Conservation (phyloP, 2,888 invertebrate species). For the Metallyticus violacea region DNA sequence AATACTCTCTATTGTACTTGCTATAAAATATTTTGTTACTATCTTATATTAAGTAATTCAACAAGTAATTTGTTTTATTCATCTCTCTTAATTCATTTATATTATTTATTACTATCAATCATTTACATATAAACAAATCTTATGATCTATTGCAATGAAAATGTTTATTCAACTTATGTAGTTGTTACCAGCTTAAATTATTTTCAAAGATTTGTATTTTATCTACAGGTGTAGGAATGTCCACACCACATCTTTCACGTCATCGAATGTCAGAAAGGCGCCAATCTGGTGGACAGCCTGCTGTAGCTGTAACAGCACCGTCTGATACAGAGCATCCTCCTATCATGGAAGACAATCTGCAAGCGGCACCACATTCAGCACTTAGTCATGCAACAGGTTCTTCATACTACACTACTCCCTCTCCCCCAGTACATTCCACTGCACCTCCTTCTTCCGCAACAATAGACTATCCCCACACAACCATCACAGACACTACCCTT, state of each 20-base stretch:
- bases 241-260: conserved; percentile 19
- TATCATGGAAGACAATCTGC: conserved; percentile 10
- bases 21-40: no score
- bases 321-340: neutral
- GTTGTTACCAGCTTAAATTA: neutral
- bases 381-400: conserved; percentile 40
- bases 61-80: no score
- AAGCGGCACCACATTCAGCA: conserved; percentile 39
- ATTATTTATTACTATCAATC: no score
- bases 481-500: neutral
- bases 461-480: neutral
- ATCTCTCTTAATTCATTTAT: no score
- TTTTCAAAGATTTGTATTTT: neutral
- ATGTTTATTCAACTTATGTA: no score
- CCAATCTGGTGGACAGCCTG: neutral
- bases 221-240: conserved; percentile 4
- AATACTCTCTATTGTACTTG: no score
- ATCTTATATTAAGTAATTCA: no score
- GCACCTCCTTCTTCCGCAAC: neutral
- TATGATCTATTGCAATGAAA: no score
- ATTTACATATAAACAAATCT: no score
- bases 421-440: conserved; percentile 44
- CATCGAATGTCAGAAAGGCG: conserved; percentile 13
- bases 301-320: neutral
- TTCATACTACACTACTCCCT: conserved; percentile 49